phyloP scores from a whole-genome alignment of 2,113 vertebrate genomes.

The Gopherus evgoodei region DNA sequence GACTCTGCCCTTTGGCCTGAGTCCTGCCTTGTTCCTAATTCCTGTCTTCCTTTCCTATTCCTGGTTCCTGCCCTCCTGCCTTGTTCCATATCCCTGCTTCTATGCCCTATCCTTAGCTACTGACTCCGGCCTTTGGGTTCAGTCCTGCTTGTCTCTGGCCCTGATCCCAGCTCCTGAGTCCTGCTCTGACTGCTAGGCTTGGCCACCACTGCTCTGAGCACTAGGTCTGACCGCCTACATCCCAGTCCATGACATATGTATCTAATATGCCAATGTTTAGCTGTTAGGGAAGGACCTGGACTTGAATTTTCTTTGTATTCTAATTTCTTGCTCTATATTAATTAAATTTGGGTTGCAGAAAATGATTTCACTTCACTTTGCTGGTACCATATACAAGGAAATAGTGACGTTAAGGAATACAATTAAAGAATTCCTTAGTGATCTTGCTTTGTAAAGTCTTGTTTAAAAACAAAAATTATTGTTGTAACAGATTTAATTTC shows the following conservation, averaged over 20 bases:
- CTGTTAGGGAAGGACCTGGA: conserved; percentile 5
- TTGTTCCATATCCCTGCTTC: background rate
- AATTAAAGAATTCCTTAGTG: conserved; percentile 41
- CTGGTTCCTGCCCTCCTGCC: background rate
- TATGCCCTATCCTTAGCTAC: background rate
- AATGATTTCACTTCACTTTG: conserved; percentile 38
- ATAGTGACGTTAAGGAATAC: conserved; percentile 46
- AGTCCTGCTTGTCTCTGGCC: no score
- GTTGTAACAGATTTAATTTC: conserved; percentile 27
- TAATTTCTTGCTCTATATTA: background rate
- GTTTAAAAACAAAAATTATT: conserved; percentile 50
- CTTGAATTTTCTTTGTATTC: conserved; percentile 47
- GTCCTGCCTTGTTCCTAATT: background rate
- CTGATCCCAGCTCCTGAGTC: background rate
- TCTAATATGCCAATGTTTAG: background rate
- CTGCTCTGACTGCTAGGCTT: background rate
- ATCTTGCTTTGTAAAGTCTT: conserved; percentile 35
- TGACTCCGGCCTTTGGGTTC: background rate
- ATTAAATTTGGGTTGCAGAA: conserved; percentile 17
- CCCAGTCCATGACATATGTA: background rate
- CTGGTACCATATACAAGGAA: conserved; percentile 53
- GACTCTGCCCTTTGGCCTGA: background rate
- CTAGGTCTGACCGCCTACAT: background rate
- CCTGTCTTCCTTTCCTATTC: background rate
- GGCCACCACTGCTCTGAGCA: background rate